Base-by-base conservation (phyloP, 2,888 invertebrate species). In the Nipponacmea schrenckii region DNA sequence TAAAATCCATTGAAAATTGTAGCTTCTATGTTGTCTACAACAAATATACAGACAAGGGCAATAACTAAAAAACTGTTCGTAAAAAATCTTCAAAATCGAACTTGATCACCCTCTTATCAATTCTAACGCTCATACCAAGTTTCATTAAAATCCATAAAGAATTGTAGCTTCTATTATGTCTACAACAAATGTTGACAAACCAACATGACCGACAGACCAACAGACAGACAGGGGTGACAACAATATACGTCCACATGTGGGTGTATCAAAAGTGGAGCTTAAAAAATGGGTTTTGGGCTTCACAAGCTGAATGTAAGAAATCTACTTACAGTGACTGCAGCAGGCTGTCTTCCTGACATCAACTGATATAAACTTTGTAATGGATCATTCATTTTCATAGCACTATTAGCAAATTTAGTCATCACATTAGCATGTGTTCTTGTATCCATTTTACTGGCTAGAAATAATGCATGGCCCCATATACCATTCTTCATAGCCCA, bases 391-490 rank as follows among this genome's bases (percentile, higher is more conserved):
- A 93, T 91, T 17, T 94, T 91, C 87, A 96, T 91, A 74, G 95
- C 93, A 48, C 81, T 81, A 86, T 94, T 94, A 70, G 96, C 93
- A 90, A 97, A 97, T 85, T 96, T 93, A 85, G 94, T 94, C 92
- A 94, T 93, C 15, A 96, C 96, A 80, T 92, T 93, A 1, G 94
- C 95, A 85, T 97, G 94, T 15, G 94, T 93, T 80, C 96, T 92
- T 79, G 94, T 93, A 89, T 94, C 96, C 90, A 94, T 92, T 91
- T 95, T 95, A 77, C 94, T 94, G 69, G 96, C 94, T 87, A 98
- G 91, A 89, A 95, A 94, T 84, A 97, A 91, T 71, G 97, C 97
- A 90, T 98, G 97, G 0, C 96, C 97, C 98, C 98, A 98, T 75
- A 96, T 91, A 80, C 93, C 92, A 86, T 93, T 92, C 80, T 92